A percentile compares a stretch with the other conserved stretches of the same genome.
Evolutionary conservation across 2,888 invertebrate genomes (phyloP).

Genomic region (Sesamia inferens): DNA sequence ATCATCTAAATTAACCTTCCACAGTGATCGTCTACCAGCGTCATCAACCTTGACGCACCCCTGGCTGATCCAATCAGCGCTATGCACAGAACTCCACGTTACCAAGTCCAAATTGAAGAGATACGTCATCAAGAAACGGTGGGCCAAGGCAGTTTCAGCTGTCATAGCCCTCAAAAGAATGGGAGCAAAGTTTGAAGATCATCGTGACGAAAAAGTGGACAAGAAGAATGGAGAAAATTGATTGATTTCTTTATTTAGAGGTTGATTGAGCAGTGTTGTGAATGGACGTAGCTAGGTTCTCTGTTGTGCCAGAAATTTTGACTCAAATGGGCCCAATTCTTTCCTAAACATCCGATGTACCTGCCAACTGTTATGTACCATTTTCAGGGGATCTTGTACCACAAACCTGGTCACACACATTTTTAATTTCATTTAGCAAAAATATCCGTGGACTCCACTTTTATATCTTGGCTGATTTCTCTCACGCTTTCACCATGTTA

Average conservation of each 20-base stretch:
- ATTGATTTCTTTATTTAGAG: slow-evolving; percentile 32
- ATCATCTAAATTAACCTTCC: slow-evolving; percentile 25
- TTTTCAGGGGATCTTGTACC: neutral
- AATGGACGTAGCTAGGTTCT: too few species aligned
- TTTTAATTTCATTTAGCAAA: neutral
- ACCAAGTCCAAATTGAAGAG: slow-evolving; percentile 95
- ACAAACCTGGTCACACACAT: neutral
- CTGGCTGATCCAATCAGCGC: slow-evolving; percentile 93
- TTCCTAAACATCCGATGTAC: neutral
- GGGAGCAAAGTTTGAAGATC: slow-evolving; percentile 94
- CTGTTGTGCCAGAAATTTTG: neutral
- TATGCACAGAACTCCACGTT: slow-evolving; percentile 92
- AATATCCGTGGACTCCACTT: neutral
- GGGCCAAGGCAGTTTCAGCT: slow-evolving; percentile 97
- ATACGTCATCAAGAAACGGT: slow-evolving; percentile 96
- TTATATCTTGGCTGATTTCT: neutral
- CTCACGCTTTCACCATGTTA: neutral
- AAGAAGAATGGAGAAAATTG: slow-evolving; percentile 64
- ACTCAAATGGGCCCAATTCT: neutral
- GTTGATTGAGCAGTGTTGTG: slow-evolving; percentile 45
- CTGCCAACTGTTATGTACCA: neutral
- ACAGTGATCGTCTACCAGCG: slow-evolving; percentile 93
- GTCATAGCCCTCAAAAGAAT: slow-evolving; percentile 96
- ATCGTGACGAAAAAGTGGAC: slow-evolving; percentile 67
- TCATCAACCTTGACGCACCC: slow-evolving; percentile 93